These are phyloP conservation scores for Rutilus rutilus DNA, from an alignment of 2,113 vertebrate genomes.

Conservation along the genomic window DNA sequence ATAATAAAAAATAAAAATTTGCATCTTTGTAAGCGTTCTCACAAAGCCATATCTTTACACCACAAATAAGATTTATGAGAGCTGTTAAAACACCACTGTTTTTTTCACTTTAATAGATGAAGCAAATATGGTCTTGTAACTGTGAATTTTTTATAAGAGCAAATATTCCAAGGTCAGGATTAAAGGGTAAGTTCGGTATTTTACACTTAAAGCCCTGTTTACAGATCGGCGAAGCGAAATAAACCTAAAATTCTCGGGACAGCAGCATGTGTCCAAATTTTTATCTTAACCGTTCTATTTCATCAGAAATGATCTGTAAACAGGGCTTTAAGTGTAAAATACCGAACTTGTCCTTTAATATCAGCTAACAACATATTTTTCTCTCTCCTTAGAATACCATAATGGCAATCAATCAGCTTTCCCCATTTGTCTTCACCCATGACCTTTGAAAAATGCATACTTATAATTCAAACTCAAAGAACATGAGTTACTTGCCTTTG, in stretches of 20 bases:
- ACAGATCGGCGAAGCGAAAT: no score
- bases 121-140: background rate
- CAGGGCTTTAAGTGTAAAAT: no score
- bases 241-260: no score
- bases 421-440: background rate
- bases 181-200: no score
- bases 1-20: background rate
- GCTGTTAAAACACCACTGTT: background rate
- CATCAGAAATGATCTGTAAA: no score
- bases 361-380: background rate
- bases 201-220: no score
- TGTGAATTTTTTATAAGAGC: background rate
- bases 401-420: background rate
- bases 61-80: background rate
- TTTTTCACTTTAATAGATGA: background rate
- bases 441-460: background rate
- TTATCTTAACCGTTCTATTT: no score
- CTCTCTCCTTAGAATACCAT: background rate
- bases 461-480: background rate
- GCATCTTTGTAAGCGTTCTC: background rate
- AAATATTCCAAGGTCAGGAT: background rate
- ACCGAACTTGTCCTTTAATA: no score
- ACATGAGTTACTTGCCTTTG: background rate
- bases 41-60: background rate
- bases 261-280: no score